A percentile compares a stretch with the other conserved stretches of the same genome.
These are phyloP conservation scores for Chloroclystis v-ata DNA, from an alignment of 2,888 invertebrate genomes.

Conservation along the genomic window DNA sequence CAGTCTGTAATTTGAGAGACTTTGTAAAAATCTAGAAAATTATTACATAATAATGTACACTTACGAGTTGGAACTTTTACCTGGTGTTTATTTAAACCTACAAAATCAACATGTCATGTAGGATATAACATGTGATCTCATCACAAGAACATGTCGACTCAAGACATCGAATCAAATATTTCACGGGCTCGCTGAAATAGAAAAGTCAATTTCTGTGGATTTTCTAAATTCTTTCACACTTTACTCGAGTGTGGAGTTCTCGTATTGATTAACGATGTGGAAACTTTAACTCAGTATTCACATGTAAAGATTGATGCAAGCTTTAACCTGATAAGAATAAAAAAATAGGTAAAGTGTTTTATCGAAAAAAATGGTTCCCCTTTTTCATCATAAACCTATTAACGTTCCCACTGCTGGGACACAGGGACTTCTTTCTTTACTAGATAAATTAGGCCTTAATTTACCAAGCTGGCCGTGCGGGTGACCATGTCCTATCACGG, in stretches of 20 bases:
- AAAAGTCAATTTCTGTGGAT: constrained; percentile 42
- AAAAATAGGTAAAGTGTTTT: too few relatives aligned
- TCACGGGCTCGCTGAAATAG: constrained; percentile 37
- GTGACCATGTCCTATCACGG: too few relatives aligned
- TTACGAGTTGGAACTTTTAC: too few relatives aligned
- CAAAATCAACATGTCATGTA: constrained; percentile 28
- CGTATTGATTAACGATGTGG: constrained; percentile 33
- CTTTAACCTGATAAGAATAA: not conserved
- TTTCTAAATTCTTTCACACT: constrained; percentile 26
- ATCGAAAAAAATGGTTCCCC: too few relatives aligned
- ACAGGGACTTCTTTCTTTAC: too few relatives aligned
- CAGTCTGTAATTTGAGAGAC: too few relatives aligned
- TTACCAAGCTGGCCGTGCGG: too few relatives aligned
- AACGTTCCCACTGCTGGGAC: too few relatives aligned
- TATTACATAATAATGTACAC: too few relatives aligned
- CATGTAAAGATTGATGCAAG: constrained; percentile 8
- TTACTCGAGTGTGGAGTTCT: constrained; percentile 14
- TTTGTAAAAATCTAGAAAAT: too few relatives aligned
- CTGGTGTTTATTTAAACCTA: not conserved
- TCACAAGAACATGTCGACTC: constrained; percentile 32
- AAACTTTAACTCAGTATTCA: constrained; percentile 28
- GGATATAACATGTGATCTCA: constrained; percentile 33
- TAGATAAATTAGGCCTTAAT: too few relatives aligned
- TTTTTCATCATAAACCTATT: too few relatives aligned
- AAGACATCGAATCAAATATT: constrained; percentile 33